These are phyloP conservation scores for Carterocephalus palaemon DNA, from an alignment of 2,888 invertebrate species.

Conservation along the genomic window DNA sequence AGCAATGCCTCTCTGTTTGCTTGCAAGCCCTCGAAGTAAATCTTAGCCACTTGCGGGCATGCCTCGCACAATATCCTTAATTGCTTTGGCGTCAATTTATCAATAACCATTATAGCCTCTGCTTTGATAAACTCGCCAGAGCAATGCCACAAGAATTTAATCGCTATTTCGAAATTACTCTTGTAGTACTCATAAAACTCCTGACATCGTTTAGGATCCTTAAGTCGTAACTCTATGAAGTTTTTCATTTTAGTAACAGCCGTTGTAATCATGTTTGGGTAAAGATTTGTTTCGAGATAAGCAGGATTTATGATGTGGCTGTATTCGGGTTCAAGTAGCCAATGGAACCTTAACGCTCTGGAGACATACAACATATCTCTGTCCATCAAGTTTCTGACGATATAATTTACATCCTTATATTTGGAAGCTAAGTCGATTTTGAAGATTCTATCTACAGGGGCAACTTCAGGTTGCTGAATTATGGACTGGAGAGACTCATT, in stretches of 20 bases:
- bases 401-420: slow-evolving; percentile 45
- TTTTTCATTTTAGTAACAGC: slow-evolving; percentile 53
- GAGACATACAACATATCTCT: slow-evolving; percentile 58
- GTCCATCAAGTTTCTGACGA: slow-evolving; percentile 49
- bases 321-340: slow-evolving; percentile 47
- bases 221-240: slow-evolving; percentile 43
- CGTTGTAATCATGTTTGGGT: slow-evolving; percentile 50
- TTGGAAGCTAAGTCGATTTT: slow-evolving; percentile 58
- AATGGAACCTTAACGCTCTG: slow-evolving; percentile 50
- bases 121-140: slow-evolving; percentile 40
- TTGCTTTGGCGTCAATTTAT: slow-evolving; percentile 43
- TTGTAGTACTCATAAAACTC: slow-evolving; percentile 52
- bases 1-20: slow-evolving; percentile 33
- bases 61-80: slow-evolving; percentile 50
- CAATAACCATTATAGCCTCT: slow-evolving; percentile 39
- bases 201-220: slow-evolving; percentile 42
- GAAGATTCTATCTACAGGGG: slow-evolving; percentile 49
- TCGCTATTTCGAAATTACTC: slow-evolving; percentile 39
- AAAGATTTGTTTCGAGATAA: slow-evolving; percentile 49
- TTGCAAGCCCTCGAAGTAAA: slow-evolving; percentile 46
- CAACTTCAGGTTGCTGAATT: slow-evolving; percentile 37
- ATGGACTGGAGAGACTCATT: slow-evolving; percentile 30
- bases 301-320: slow-evolving; percentile 46
- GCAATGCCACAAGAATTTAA: slow-evolving; percentile 49
- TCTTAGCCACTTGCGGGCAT: slow-evolving; percentile 41